Evolutionary conservation across 2,888 invertebrate genomes (phyloP), one percentile per base, ranked within the genome.

Genomic region (Apantesis nais): DNA sequence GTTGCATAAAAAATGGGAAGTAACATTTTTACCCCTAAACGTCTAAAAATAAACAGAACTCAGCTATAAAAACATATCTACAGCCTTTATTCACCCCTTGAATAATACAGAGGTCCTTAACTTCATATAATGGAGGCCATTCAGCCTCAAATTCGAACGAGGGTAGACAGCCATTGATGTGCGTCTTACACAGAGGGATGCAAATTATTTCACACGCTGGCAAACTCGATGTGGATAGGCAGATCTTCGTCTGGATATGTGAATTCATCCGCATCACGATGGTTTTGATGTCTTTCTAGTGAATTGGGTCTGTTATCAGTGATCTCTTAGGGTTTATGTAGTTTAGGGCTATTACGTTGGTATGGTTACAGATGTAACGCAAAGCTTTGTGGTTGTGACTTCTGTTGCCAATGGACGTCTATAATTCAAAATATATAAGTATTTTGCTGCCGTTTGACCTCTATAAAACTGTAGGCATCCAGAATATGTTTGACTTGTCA

Each of bases 71-170:
- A 69, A 69, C 60, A 64, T 64, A 64, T 55, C 64, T 64, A 64
- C 52, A 14, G 41, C 58, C 41, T 41, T 41, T 41, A 68, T 64
- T 52, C 68, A 67, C n/a, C 68, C 64, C 63, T 58, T 69, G 68
- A 69, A 69, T 69, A 64, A 69, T 64, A 69, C 58, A 69, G 58
- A n/a, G 41, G 60, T 44, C 41, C 64, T 69, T 69, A 69, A 69
- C 68, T 69, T 64, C 68, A 69, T 64, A 69, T 69, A 69, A 69
- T 60, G n/a, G 68, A n/a, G 44, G n/a, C 68, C 58, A 60, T 69
- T 69, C 64, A 69, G 60, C 41, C 34, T 44, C 64, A 31, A 69
- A 69, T 64, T 64, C 60, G 25, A 41, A 55, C 44, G 55, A 60
- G 68, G 64, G 68, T 60, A 64, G 64, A 44, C 58, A 52, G 60